These are phyloP conservation scores for Trachelipus rathkii DNA, from an alignment of 1,140 invertebrate genomes.

Conservation along the genomic window DNA sequence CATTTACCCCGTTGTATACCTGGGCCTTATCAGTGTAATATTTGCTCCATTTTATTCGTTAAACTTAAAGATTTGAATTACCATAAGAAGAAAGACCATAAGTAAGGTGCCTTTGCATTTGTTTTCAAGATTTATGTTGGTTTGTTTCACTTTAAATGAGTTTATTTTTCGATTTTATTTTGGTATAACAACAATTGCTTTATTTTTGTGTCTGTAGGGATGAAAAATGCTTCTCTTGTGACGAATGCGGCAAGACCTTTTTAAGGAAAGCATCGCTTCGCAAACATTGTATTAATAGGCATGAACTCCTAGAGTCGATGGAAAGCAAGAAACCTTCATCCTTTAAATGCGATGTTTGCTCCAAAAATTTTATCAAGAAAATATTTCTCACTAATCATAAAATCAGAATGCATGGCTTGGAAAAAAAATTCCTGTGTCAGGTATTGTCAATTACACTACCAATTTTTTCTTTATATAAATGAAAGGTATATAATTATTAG, in stretches of 20 bases:
- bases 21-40: conserved; percentile 46
- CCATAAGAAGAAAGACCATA: conserved; percentile 47
- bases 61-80: conserved; percentile 44
- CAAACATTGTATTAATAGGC: conserved; percentile 47
- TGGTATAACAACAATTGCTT: too few species aligned
- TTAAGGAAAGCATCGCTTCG: conserved; percentile 45
- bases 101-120: conserved; percentile 25
- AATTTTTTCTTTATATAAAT: neutral
- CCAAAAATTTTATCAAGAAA: conserved; percentile 44
- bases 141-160: neutral
- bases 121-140: neutral
- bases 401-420: conserved; percentile 45
- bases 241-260: conserved; percentile 46
- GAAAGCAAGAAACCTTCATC: conserved; percentile 18
- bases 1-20: conserved; percentile 44
- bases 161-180: conserved; percentile 1
- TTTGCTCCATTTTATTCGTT: conserved; percentile 38
- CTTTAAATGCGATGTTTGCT: conserved; percentile 45
- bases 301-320: conserved; percentile 42
- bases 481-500: too few species aligned
- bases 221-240: conserved; percentile 47
- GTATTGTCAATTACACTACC: conserved; percentile 24
- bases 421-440: conserved; percentile 47
- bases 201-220: conserved; percentile 36
- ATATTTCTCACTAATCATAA: conserved; percentile 47